Conservation (phyloP, 2,113 vertebrate genomes). For the Pangasianodon hypophthalmus region DNA sequence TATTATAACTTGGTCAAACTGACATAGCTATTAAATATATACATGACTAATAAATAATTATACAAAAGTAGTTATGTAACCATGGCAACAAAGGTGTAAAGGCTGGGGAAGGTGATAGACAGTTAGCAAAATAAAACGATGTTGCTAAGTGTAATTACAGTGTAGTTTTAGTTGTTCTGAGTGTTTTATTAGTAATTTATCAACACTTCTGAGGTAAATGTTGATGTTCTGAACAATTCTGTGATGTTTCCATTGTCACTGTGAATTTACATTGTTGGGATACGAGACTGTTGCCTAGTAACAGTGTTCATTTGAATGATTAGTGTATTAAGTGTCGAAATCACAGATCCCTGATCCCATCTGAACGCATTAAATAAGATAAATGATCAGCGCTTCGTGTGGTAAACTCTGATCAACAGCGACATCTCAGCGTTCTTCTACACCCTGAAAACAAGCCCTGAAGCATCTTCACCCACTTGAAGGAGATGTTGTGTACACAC, state of each 20-base stretch:
- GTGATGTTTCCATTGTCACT: not conserved
- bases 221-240: not conserved
- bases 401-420: not conserved
- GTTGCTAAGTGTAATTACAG: not conserved
- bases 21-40: too few species aligned
- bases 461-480: not conserved
- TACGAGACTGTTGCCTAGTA: not conserved
- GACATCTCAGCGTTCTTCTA: not conserved
- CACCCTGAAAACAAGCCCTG: not conserved
- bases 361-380: not conserved
- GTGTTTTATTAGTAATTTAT: not conserved
- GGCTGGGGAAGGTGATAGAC: not conserved
- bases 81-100: not conserved
- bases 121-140: not conserved
- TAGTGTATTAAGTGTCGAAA: not conserved
- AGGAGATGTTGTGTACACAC: not conserved
- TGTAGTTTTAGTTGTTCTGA: not conserved
- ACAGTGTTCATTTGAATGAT: not conserved
- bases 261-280: not conserved
- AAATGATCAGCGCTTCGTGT: not conserved
- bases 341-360: not conserved
- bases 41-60: too few species aligned
- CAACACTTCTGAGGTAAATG: not conserved
- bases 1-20: too few species aligned
- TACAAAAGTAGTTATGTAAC: not conserved